Evolutionary conservation across 2,113 vertebrate genomes (phyloP).

Genomic region (Catharus bicknelli): DNA sequence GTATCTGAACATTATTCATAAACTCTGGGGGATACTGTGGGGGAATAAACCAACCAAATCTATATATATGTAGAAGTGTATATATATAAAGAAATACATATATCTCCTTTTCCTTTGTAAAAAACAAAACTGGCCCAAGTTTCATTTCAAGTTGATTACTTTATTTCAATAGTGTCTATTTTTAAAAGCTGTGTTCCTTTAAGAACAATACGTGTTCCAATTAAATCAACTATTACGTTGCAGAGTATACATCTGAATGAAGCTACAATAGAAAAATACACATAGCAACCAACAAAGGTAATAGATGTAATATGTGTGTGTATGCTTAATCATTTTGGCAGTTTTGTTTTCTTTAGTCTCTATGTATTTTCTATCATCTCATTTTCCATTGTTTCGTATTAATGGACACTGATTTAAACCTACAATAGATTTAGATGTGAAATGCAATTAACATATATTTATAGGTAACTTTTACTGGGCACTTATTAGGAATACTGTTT

Average conservation of each 20-base stretch:
- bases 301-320: slow-evolving; percentile 44
- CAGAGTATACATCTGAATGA: slow-evolving; percentile 43
- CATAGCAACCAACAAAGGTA: slow-evolving; percentile 31
- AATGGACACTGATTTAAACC: slow-evolving; percentile 57
- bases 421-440: slow-evolving; percentile 49
- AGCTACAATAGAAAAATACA: slow-evolving; percentile 57
- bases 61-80: background rate
- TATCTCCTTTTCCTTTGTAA: background rate
- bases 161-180: slow-evolving; percentile 70
- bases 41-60: background rate
- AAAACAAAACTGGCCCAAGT: slow-evolving; percentile 45
- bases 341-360: slow-evolving; percentile 29
- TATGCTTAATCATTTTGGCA: slow-evolving; percentile 43
- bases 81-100: no score
- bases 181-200: slow-evolving; percentile 63
- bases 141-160: slow-evolving; percentile 73
- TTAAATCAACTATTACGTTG: slow-evolving; percentile 46
- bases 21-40: background rate
- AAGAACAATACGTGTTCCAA: slow-evolving; percentile 38
- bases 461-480: background rate
- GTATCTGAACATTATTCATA: background rate
- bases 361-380: slow-evolving; percentile 56
- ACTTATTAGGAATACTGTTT: slow-evolving; percentile 14
- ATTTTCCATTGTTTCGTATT: slow-evolving; percentile 53
- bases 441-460: slow-evolving; percentile 36